Conservation (phyloP, 2,113 vertebrate genomes). For the Numida meleagris region DNA sequence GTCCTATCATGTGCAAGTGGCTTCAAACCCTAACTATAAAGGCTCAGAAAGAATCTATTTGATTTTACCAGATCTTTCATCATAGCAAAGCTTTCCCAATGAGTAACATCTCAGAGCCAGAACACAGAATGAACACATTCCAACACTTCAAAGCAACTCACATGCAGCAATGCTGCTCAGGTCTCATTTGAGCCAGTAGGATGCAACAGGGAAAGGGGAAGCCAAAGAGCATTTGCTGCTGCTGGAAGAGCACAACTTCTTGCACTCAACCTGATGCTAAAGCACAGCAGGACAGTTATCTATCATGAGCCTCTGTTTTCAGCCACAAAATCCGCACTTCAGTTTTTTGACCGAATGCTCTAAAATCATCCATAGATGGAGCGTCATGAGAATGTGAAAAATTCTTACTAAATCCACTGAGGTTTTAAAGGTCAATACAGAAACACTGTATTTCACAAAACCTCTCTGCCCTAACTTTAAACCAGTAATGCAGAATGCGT, state of each 20-base stretch:
- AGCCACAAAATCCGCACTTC: background rate
- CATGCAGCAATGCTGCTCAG: background rate
- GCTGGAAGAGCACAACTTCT: background rate
- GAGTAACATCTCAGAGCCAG: background rate
- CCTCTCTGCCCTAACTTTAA: background rate
- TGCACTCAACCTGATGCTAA: background rate
- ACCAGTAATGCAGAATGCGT: background rate
- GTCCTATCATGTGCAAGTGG: background rate
- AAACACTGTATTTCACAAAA: background rate
- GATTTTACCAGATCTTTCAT: background rate
- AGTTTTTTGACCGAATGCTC: background rate
- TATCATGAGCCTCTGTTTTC: background rate
- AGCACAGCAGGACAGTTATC: background rate
- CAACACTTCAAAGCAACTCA: background rate
- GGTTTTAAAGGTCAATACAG: background rate
- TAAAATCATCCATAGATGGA: background rate
- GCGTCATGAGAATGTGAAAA: background rate
- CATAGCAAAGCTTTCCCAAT: background rate
- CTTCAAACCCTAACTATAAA: background rate
- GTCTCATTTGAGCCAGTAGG: background rate
- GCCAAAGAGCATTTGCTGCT: background rate
- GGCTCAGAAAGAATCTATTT: background rate
- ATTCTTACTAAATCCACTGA: background rate
- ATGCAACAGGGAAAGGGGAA: background rate
- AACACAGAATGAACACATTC: background rate